Base-by-base conservation (phyloP, 2,113 vertebrate genomes). In the Anoplopoma fimbria region DNA sequence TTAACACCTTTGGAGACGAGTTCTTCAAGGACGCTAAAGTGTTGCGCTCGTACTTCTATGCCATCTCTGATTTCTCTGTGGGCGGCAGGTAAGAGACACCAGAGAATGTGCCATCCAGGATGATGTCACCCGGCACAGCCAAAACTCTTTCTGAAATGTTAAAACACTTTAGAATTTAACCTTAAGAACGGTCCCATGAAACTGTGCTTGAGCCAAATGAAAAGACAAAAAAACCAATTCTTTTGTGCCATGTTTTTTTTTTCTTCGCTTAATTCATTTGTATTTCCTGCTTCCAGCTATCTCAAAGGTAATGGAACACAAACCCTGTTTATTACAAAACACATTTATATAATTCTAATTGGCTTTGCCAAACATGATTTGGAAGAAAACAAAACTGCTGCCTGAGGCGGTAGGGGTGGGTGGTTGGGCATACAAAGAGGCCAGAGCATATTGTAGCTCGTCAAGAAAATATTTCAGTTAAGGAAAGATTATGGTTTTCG, bases 1-100 rank as follows among this genome's bases (percentile, higher is more conserved):
- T 99, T 77, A 99, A 99, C 92, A 99, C 98, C 0, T 99, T 99
- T 4, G 98, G 98, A 33, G 98, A 99, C 0, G 98, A 99, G 89
- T 97, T 99, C 93, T 99, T 99, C 93, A 97, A 96, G 92, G 98
- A 99, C 47, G 89, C 96, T 60, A 97, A 96, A 88, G 98, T 99
- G 83, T 93, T 99, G 36, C 96, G 96, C 69, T 98, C 97, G 0
- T 99, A 99, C 83, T 99, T 97, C 93, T 99, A 99, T 0, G 97
- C 97, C 57, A 96, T 99, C 88, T 97, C 98, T 0, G 98, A 99
- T 94, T 96, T 99, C 92, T 97, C 98, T 0, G 97, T 99, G 1
- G 98, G 98, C 0, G 98, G 96, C 94, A 98, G 98, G 98, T 99
- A 94, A 96, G 78, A 84, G 38, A 86, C 45, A 72, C 45, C 34